Percentiles rank a stretch among this genome's conserved stretches.
phyloP scores from a whole-genome alignment of 1,140 invertebrate genomes.

The Chelonus insularis region DNA sequence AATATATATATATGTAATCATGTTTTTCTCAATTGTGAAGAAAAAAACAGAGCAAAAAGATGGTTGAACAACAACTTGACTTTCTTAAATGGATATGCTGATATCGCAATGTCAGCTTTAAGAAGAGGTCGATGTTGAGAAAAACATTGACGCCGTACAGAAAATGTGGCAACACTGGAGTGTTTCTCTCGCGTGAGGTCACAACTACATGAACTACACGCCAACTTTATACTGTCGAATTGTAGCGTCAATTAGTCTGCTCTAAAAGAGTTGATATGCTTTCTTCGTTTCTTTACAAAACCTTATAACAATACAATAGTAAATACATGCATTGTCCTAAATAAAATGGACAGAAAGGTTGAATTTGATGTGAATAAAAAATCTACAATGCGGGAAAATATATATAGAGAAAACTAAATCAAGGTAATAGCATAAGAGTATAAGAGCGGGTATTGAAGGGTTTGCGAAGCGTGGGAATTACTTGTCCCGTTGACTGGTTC shows the following conservation, averaged over 20 bases:
- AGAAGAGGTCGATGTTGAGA: background rate
- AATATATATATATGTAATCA: background rate
- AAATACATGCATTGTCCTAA: background rate
- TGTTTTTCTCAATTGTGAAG: background rate
- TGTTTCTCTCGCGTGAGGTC: conserved; percentile 17
- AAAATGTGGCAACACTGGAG: conserved; percentile 7
- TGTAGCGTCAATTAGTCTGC: conserved; percentile 10
- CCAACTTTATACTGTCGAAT: background rate
- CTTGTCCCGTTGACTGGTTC: conserved; percentile 12
- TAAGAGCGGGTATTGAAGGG: background rate
- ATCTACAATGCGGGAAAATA: background rate
- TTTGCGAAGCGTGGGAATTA: conserved; percentile 12
- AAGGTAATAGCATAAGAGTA: conserved; percentile 8
- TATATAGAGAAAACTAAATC: conserved; percentile 8
- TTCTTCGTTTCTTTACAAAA: background rate
- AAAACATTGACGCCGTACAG: conserved; percentile 15
- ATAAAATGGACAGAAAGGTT: background rate
- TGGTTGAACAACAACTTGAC: background rate
- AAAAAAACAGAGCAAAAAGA: background rate
- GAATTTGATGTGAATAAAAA: background rate
- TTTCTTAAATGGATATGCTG: conserved; percentile 16
- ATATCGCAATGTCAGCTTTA: conserved; percentile 19
- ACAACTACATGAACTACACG: background rate
- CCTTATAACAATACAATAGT: background rate
- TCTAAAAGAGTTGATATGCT: conserved; percentile 12